phyloP scores from a whole-genome alignment of 2,113 vertebrate species.

The Ailurus styani region DNA sequence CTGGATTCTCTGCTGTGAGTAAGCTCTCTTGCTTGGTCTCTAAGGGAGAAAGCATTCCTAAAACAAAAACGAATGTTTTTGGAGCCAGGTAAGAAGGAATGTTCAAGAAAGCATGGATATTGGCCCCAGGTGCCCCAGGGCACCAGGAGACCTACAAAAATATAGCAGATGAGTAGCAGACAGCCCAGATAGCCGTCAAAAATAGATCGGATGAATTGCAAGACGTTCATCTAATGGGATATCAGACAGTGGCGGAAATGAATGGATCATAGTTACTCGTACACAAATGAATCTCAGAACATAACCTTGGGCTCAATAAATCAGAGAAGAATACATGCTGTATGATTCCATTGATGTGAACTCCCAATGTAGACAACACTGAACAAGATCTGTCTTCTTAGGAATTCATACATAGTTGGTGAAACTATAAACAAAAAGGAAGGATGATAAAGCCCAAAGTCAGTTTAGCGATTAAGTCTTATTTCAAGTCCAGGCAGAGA shows the following conservation, averaged over 20 bases:
- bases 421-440: not conserved
- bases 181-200: not conserved
- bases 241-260: not conserved
- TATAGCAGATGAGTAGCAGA: not conserved
- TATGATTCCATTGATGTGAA: not conserved
- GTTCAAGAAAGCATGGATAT: not conserved
- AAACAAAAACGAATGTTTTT: not conserved
- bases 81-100: not conserved
- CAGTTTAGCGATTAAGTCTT: not conserved
- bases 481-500: not conserved
- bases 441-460: not conserved
- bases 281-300: conserved; percentile 4
- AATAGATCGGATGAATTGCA: not conserved
- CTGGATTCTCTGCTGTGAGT: not conserved
- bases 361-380: not conserved
- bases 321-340: not conserved
- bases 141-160: not conserved
- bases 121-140: not conserved
- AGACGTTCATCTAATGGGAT: not conserved
- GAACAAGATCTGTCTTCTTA: not conserved
- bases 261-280: not conserved
- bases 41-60: not conserved
- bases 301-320: not conserved
- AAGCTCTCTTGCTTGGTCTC: not conserved
- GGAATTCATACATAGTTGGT: not conserved